Evolutionary conservation across 23 tunicate species (phyloP).

Genomic region (Aplidium turbinatum): DNA sequence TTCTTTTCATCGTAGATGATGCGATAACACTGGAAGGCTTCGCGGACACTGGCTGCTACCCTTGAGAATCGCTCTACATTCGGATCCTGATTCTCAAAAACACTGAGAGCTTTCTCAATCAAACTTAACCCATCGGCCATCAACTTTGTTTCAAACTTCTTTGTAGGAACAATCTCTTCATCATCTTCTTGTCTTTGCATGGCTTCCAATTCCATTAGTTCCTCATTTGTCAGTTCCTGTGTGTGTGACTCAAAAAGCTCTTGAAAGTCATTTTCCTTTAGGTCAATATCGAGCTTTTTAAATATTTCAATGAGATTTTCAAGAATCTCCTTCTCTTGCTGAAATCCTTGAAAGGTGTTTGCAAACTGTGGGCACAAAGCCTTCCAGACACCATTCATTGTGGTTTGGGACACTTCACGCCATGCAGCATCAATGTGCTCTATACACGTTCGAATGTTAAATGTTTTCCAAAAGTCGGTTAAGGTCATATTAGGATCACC

Average conservation of each 20-base stretch:
- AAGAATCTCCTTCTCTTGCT: constrained; percentile 27
- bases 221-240: constrained; percentile 37
- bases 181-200: constrained; percentile 42
- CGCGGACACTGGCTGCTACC: constrained; percentile 33
- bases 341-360: constrained; percentile 7
- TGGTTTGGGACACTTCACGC: constrained; percentile 40
- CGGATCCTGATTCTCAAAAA: constrained; percentile 40
- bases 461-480: constrained; percentile 29
- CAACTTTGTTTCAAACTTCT: constrained; percentile 42
- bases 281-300: constrained; percentile 33
- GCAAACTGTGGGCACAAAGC: constrained; percentile 40
- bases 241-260: constrained; percentile 29
- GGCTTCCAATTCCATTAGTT: constrained; percentile 38
- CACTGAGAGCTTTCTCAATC: constrained; percentile 30
- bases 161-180: constrained; percentile 25
- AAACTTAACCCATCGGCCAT: constrained; percentile 40
- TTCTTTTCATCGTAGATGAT: constrained; percentile 39
- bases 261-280: constrained; percentile 38
- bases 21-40: constrained; percentile 33
- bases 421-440: constrained; percentile 45
- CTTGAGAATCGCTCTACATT: constrained; percentile 37
- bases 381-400: constrained; percentile 29
- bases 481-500: constrained; percentile 32
- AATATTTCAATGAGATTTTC: constrained; percentile 43
- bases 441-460: neutral